phyloP scores from a whole-genome alignment of 2,888 invertebrate genomes.

The Polydrusus pterygomalis region DNA sequence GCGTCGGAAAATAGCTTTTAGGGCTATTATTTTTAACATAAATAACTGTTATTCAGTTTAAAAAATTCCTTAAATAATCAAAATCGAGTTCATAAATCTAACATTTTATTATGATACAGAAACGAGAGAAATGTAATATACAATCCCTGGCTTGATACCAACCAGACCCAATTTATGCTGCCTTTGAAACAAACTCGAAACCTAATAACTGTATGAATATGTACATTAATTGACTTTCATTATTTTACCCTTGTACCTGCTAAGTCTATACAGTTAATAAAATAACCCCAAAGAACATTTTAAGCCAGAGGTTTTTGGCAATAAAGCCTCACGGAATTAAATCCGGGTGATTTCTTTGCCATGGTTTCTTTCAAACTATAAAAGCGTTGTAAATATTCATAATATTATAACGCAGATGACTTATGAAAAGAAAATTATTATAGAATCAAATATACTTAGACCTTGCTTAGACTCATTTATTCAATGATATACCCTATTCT shows the following conservation, averaged over 20 bases:
- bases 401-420: no score
- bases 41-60: no score
- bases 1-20: no score
- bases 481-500: no score
- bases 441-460: no score
- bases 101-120: background rate
- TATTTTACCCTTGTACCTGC: background rate
- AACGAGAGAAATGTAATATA: background rate
- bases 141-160: background rate
- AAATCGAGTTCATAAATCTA: background rate
- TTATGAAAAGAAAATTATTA: no score
- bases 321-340: background rate
- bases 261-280: background rate
- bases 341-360: no score
- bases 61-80: no score
- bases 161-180: slow-evolving; percentile 2
- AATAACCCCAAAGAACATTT: background rate
- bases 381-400: no score
- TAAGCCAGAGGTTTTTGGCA: background rate
- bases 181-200: slow-evolving; percentile 8
- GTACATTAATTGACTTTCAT: slow-evolving; percentile 6
- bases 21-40: no score
- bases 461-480: no score
- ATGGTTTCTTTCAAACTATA: no score
- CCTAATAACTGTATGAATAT: slow-evolving; percentile 14